These are phyloP conservation scores for Parnassius glacialis DNA, from an alignment of 2,888 invertebrate species.

Conservation along the genomic window DNA sequence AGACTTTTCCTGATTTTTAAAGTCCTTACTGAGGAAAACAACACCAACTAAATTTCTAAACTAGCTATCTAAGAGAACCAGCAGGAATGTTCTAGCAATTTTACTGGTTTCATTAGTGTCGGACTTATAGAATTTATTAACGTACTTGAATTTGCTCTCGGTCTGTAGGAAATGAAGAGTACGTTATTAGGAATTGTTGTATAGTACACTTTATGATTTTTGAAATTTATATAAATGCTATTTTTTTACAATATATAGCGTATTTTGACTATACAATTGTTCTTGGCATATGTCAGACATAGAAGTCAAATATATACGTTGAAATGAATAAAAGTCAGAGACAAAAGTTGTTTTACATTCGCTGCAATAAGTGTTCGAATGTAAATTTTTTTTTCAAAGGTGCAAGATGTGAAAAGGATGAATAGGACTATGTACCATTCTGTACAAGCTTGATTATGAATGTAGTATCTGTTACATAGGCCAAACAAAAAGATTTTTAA, in stretches of 20 bases:
- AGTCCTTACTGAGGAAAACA: background rate
- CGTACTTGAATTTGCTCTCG: conserved; percentile 4
- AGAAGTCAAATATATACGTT: no score
- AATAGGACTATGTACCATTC: no score
- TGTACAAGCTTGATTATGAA: no score
- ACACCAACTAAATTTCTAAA: conserved; percentile 12
- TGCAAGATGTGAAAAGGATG: no score
- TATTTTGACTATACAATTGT: no score
- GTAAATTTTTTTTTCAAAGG: no score
- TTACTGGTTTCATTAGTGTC: conserved; percentile 16
- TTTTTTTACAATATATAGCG: background rate
- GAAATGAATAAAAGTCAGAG: no score
- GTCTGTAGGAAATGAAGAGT: background rate
- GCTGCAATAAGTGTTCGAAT: no score
- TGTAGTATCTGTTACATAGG: no score
- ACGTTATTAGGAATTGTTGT: background rate
- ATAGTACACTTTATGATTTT: background rate
- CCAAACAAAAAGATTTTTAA: no score
- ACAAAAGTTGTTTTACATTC: no score
- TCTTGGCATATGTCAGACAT: no score
- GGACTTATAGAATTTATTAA: conserved; percentile 19
- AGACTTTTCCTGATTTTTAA: background rate
- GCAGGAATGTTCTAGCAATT: conserved; percentile 13
- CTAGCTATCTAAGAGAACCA: conserved; percentile 13
- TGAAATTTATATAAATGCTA: background rate